Evolutionary conservation across 1,140 invertebrate genomes (phyloP).

Genomic region (Gryllus bimaculatus): DNA sequence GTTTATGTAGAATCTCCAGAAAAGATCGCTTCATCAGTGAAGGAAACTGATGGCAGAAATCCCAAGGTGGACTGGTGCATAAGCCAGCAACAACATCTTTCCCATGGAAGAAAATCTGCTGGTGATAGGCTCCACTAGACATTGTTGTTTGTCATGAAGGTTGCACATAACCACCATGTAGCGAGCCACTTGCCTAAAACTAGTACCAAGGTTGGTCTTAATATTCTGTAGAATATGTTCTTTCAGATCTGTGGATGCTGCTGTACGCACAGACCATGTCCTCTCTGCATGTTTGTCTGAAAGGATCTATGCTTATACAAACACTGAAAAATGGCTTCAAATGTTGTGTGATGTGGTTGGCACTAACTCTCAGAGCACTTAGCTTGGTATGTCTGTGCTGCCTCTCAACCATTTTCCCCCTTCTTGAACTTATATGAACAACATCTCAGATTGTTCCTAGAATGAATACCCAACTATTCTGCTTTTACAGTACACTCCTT

Average conservation of each 20-base stretch:
- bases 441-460: too few species aligned
- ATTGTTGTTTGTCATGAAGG: not conserved
- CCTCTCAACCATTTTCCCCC: too few species aligned
- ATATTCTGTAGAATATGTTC: not conserved
- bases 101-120: conserved; percentile 3
- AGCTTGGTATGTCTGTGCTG: too few species aligned
- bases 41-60: not conserved
- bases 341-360: too few species aligned
- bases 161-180: not conserved
- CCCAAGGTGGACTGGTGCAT: not conserved
- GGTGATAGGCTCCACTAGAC: not conserved
- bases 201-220: not conserved
- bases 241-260: not conserved
- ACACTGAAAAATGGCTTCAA: too few species aligned
- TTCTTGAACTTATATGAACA: too few species aligned
- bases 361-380: too few species aligned
- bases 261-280: too few species aligned
- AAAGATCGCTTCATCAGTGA: not conserved
- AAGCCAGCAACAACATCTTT: not conserved
- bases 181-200: not conserved
- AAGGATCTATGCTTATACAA: too few species aligned
- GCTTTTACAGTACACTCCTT: too few species aligned
- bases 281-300: too few species aligned
- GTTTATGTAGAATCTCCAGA: not conserved
- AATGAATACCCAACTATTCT: too few species aligned